Evolutionary conservation across 2,113 vertebrate species (phyloP).

Genomic region (Paradoxurus hermaphroditus): DNA sequence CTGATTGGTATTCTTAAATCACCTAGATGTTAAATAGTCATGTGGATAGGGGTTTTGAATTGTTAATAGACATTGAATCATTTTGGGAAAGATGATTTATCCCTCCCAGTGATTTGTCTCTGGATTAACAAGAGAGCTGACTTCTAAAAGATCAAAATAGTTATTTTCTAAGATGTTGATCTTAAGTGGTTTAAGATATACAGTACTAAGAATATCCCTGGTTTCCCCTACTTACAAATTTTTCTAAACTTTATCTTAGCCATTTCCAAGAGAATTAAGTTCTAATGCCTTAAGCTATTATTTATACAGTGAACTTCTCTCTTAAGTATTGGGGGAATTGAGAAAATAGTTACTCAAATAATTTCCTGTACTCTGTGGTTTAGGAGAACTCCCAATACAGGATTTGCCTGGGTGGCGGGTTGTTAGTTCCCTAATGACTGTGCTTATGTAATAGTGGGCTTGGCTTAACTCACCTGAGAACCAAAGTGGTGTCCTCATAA

Average conservation of each 20-base stretch:
- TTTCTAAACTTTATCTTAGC: conserved; percentile 10
- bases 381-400: not conserved
- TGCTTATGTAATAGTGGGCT: not conserved
- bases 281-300: not conserved
- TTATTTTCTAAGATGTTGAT: conserved; percentile 14
- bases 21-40: not conserved
- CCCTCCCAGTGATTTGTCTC: not conserved
- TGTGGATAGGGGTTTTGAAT: not conserved
- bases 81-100: not conserved
- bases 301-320: not conserved
- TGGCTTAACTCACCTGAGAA: not conserved
- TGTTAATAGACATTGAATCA: not conserved
- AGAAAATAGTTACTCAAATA: not conserved
- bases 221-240: conserved; percentile 11
- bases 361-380: conserved; percentile 21
- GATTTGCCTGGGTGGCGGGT: not conserved
- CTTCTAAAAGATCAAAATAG: conserved; percentile 40
- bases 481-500: not conserved
- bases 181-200: not conserved
- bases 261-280: conserved; percentile 41
- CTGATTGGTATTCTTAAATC: not conserved
- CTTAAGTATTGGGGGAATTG: not conserved
- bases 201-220: not conserved
- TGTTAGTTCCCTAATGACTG: not conserved
- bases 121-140: not conserved